Base-by-base conservation (phyloP, 2,113 vertebrate species). In the Rhinoderma darwinii region DNA sequence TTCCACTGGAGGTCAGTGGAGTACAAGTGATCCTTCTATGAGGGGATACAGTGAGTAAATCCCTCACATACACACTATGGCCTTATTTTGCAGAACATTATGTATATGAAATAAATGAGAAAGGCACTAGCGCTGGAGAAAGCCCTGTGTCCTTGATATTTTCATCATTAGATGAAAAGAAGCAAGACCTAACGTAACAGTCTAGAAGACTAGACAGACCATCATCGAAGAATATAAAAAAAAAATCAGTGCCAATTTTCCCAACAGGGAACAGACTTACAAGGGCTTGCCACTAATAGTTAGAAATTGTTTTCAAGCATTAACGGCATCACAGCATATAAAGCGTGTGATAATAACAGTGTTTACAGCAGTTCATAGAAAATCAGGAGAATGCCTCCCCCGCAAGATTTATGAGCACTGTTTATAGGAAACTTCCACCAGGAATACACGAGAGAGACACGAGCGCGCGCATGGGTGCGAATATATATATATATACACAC, bases 281-380 rank as follows among this genome's bases (percentile, higher is more conserved):
- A 83, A 83, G 78, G 78, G 61, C 27, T 25, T 47, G 4, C 27
- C 27, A 51, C 20, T 54, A 70, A 83, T 50, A 70, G 8, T 47
- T 9, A 35, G 43, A 70, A 70, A 70, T 32, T 81, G 54, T 81
- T 56, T 81, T 25, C 5, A 47, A 83, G 81, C 10, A 70, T 83
- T 72, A 50, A 1, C 3, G n/a, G 27, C 43, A 83, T 50, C 18
- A 50, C 27, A 50, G 30, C 30, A 72, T 51, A 68, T 72, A 70
- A 20, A 0, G 41, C 5, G 41, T 68, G 63, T 17, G 27, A 32
- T 83, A 83, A 83, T 83, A 47, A 70, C 61, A 70, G 81, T 83
- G 81, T 70, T 83, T 61, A 63, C 7, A 47, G 17, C 41, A 61
- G 79, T 22, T 43, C 43, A 82, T 20, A 83, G 63, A 70, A 70